Conservation (phyloP, 2,113 vertebrate species). For the Tursiops truncatus region DNA sequence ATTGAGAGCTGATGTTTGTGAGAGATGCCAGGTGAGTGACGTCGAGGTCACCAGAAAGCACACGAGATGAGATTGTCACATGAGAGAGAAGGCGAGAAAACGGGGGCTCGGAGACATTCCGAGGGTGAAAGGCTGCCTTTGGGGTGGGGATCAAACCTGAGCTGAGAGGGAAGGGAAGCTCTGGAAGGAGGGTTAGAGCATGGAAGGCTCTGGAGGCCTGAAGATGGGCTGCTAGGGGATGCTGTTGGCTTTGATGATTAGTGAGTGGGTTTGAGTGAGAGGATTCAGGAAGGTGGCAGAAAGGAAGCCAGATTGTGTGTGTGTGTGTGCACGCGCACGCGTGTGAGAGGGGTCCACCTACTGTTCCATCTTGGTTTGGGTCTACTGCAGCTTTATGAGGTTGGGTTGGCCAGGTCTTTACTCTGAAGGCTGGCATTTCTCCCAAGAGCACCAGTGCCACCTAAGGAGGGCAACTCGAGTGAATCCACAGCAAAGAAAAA, state of each 20-base stretch:
- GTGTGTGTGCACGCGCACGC: not conserved
- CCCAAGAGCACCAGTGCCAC: not conserved
- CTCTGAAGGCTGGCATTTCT: conserved; percentile 52
- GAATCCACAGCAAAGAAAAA: conserved; percentile 32
- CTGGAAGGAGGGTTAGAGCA: not conserved
- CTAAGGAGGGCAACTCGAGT: conserved; percentile 40
- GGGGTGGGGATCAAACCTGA: not conserved
- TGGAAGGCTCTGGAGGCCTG: not conserved
- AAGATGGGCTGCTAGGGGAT: not conserved
- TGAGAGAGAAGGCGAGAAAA: not conserved
- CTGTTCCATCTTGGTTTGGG: not conserved
- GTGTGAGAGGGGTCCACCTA: not conserved
- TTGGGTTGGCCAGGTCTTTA: not conserved
- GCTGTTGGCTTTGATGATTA: not conserved
- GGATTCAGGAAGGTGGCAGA: not conserved
- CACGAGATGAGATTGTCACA: not conserved
- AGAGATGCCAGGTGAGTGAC: not conserved
- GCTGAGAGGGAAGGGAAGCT: not conserved
- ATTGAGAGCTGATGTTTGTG: not conserved
- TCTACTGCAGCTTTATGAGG: not conserved
- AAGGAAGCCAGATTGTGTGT: not conserved
- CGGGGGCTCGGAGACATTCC: rapidly evolving
- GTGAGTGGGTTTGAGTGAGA: not conserved
- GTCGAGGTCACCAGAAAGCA: not conserved
- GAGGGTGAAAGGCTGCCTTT: not conserved